Base-by-base conservation (phyloP, 1,140 invertebrate species). In the Tetraneura akinire region DNA sequence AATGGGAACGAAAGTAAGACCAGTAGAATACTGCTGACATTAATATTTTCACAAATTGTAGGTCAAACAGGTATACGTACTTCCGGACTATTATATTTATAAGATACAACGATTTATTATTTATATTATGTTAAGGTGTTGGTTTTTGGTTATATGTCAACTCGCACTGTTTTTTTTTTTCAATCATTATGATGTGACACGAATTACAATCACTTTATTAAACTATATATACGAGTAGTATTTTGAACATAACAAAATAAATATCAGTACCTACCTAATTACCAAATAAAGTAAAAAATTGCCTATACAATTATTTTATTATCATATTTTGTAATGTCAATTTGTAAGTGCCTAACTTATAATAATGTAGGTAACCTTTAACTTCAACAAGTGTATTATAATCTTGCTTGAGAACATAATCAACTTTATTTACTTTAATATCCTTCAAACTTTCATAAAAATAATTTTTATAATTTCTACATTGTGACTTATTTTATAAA, bases 1-100 rank as follows among this genome's bases (percentile, higher is more conserved):
- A 51, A 71, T 16, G 68, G 45, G 23, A 51, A 51, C 68, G 68
- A 68, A 68, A 68, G 64, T 47, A 47, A 68, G 42, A 68, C 37
- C 37, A 21, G n/a, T 21, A 37, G 32, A 37, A 62, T 32, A 66
- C 64, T n/a, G 1, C 26, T 6, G 3, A 37, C 66, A 29, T 51
- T 29, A 29, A 26, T 51, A 29, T 10, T 49, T 71, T 16, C 23
- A 9, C 18, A 29, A 29, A 71, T 71, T 71, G 45, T 71, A 71
- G 68, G 68, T 71, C 68, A 71, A 18, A 29, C 21, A 47, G 9
- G n/a, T 26, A 66, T 18, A 23, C 21, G 64, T 14, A 68, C 64
- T 68, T 68, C 45, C 68, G 45, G 47, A 51, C 45, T 42, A 47
- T 9, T 18, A 64, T 37, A 37, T n/a, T 9, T 18, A 64, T 37